Evolutionary conservation across 1,140 invertebrate genomes (phyloP).

Genomic region (Calosoma granatense): DNA sequence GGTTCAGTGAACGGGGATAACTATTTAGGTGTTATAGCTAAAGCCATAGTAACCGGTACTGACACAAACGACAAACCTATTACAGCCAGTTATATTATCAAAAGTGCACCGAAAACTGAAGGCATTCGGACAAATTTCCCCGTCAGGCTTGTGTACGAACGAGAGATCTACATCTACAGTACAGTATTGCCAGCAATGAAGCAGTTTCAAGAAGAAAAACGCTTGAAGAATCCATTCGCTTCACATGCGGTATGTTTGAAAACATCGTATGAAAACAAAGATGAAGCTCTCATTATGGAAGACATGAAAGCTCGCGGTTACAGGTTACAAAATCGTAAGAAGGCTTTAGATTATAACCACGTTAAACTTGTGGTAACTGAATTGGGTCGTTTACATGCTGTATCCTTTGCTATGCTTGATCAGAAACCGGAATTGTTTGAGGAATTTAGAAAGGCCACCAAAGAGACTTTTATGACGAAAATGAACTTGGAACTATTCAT

Average conservation of each 20-base stretch:
- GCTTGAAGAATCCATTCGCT: conserved; percentile 20
- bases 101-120: conserved; percentile 10
- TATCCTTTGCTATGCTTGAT: conserved; percentile 35
- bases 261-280: conserved; percentile 16
- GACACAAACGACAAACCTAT: neutral
- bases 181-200: conserved; percentile 5
- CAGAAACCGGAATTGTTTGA: conserved; percentile 24
- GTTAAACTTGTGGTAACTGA: conserved; percentile 31
- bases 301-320: conserved; percentile 35
- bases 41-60: neutral
- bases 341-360: conserved; percentile 30
- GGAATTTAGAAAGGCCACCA: conserved; percentile 12
- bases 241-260: conserved; percentile 31
- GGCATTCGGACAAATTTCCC: neutral
- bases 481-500: neutral
- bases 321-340: conserved; percentile 32
- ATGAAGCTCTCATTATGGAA: conserved; percentile 39
- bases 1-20: conserved; percentile 6
- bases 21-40: conserved; percentile 8
- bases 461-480: conserved; percentile 14
- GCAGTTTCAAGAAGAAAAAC: conserved; percentile 10
- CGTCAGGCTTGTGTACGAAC: neutral
- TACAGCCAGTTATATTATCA: conserved; percentile 8
- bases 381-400: conserved; percentile 39
- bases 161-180: conserved; percentile 6